These are phyloP conservation scores for Myzus persicae DNA, from an alignment of 1,140 invertebrate genomes.

Conservation along the genomic window DNA sequence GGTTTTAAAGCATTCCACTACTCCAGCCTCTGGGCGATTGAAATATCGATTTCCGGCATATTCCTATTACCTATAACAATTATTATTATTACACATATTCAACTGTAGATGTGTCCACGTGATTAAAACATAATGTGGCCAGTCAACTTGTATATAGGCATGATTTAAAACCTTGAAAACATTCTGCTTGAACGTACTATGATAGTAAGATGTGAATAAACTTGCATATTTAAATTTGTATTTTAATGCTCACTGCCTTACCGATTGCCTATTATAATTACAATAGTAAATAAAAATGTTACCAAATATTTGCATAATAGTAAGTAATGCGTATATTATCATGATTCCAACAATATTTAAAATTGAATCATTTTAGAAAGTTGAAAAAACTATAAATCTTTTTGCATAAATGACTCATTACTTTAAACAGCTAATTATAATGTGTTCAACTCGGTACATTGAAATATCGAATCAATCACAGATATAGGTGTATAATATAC, in stretches of 20 bases:
- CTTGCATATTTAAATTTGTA: background rate
- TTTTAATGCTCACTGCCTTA: background rate
- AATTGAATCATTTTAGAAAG: slow-evolving; percentile 18
- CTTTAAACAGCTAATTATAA: background rate
- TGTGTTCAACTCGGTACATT: background rate
- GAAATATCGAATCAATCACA: background rate
- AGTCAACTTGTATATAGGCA: background rate
- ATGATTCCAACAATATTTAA: background rate
- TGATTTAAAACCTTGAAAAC: background rate
- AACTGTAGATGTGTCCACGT: background rate
- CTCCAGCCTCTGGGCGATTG: background rate
- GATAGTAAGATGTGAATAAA: background rate
- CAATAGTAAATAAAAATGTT: background rate
- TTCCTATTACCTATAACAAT: background rate
- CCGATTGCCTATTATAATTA: background rate
- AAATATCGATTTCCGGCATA: background rate
- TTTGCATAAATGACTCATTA: slow-evolving; percentile 5
- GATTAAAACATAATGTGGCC: background rate
- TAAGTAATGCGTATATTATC: background rate
- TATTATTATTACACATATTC: background rate
- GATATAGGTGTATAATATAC: background rate
- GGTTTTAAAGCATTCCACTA: background rate
- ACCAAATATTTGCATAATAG: background rate
- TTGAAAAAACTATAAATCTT: slow-evolving; percentile 1
- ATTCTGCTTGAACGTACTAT: background rate